Conservation (phyloP, 1,140 invertebrate genomes). For the Mizuhopecten yessoensis region DNA sequence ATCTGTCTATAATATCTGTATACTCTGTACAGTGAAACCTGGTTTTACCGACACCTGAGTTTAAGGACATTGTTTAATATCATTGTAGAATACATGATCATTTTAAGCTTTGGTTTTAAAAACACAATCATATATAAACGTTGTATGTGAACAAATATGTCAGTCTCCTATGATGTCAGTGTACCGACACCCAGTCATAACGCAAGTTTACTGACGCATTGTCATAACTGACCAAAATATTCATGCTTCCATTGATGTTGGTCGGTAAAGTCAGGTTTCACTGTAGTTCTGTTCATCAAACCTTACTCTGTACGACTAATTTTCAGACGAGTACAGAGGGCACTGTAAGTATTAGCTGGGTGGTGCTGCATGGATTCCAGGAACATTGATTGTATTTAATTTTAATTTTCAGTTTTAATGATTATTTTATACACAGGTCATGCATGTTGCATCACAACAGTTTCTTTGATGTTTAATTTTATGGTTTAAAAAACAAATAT, state of each 20-base stretch:
- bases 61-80: too few species aligned
- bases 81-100: too few species aligned
- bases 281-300: neutral
- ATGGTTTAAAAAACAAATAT: neutral
- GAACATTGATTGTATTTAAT: slow-evolving; percentile 32
- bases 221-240: too few species aligned
- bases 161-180: too few species aligned
- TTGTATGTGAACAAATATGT: too few species aligned
- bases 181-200: too few species aligned
- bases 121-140: too few species aligned
- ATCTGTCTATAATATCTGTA: too few species aligned
- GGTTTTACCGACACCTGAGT: neutral
- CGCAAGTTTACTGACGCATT: too few species aligned
- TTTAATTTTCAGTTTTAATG: slow-evolving; percentile 29
- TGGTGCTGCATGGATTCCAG: slow-evolving; percentile 1
- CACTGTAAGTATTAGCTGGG: neutral
- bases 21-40: neutral
- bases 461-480: slow-evolving; percentile 15
- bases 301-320: slow-evolving; percentile 12
- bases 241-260: too few species aligned
- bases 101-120: too few species aligned
- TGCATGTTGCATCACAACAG: slow-evolving; percentile 37
- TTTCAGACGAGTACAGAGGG: neutral
- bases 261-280: slow-evolving; percentile 1
- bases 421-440: slow-evolving; percentile 35